Conservation (phyloP, 1,140 invertebrate species). For the Mylabris phalerata region DNA sequence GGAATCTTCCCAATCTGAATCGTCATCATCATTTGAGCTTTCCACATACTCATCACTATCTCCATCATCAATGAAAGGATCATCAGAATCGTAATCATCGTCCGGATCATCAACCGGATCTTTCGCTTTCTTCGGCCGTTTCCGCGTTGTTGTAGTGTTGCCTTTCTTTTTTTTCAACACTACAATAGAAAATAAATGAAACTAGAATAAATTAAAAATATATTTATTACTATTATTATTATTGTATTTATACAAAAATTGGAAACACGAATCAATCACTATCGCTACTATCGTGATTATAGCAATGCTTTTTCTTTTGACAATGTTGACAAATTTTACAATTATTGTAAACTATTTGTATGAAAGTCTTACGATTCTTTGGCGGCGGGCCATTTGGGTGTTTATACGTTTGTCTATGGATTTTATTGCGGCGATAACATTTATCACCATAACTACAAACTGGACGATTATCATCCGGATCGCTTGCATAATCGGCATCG, state of each 20-base stretch:
- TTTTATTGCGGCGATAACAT: conserved; percentile 48
- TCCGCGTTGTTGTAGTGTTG: not conserved
- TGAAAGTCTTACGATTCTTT: not conserved
- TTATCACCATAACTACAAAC: conserved; percentile 46
- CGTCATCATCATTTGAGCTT: not conserved
- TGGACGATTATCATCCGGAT: conserved; percentile 42
- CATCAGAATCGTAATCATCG: conserved; percentile 4
- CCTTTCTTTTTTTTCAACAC: not conserved
- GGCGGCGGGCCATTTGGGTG: conserved; percentile 35
- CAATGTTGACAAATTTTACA: conserved; percentile 1
- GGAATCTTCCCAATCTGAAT: conserved; percentile 8
- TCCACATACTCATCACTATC: conserved; percentile 1
- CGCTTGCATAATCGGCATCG: conserved; percentile 47
- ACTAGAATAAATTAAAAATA: not conserved
- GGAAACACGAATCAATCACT: conserved; percentile 1
- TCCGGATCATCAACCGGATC: not conserved
- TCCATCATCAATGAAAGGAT: conserved; percentile 9
- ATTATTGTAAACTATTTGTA: not conserved
- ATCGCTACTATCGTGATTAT: not conserved
- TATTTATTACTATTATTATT: too few species aligned
- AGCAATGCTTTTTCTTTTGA: not conserved
- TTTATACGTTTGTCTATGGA: conserved; percentile 46
- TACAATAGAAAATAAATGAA: not conserved
- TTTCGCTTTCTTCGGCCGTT: not conserved
- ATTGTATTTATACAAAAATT: conserved; percentile 6